Conservation (phyloP, 2,888 invertebrate genomes). For the Gari tellinella region DNA sequence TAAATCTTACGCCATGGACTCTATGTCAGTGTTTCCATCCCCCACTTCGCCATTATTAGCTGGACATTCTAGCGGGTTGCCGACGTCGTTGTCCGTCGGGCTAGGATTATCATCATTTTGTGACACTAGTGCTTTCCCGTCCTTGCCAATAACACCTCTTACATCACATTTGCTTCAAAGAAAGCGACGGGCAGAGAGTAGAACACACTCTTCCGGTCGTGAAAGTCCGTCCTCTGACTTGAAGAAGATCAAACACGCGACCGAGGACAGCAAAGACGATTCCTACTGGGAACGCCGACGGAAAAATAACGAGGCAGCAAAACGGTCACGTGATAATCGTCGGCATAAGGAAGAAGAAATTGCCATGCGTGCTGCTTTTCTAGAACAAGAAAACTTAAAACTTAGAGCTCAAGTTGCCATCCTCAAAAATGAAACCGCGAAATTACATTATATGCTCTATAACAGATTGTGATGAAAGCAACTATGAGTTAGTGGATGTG, state of each 20-base stretch:
- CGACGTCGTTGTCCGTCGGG: conserved; percentile 61
- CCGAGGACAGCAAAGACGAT: conserved; percentile 76
- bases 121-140: conserved; percentile 63
- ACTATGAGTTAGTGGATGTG: no score
- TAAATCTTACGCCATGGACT: conserved; percentile 75
- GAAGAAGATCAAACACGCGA: conserved; percentile 70
- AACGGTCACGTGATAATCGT: conserved; percentile 75
- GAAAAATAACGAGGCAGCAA: conserved; percentile 80
- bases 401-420: conserved; percentile 77
- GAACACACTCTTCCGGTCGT: conserved; percentile 36
- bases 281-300: conserved; percentile 78
- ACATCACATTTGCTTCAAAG: conserved; percentile 77
- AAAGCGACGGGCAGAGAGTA: conserved; percentile 74
- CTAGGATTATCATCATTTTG: conserved; percentile 63
- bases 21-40: conserved; percentile 58
- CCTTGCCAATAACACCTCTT: conserved; percentile 73
- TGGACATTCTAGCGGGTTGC: conserved; percentile 42
- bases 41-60: conserved; percentile 58
- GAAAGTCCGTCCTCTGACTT: conserved; percentile 37
- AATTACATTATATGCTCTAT: conserved; percentile 79
- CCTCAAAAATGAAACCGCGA: conserved; percentile 78
- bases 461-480: conserved; percentile 63
- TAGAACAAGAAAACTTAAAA: conserved; percentile 79
- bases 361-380: conserved; percentile 76
- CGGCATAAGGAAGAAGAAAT: conserved; percentile 79